phyloP scores from a whole-genome alignment of 2,797 vertebrate genomes.

The Smutsia gigantea region DNA sequence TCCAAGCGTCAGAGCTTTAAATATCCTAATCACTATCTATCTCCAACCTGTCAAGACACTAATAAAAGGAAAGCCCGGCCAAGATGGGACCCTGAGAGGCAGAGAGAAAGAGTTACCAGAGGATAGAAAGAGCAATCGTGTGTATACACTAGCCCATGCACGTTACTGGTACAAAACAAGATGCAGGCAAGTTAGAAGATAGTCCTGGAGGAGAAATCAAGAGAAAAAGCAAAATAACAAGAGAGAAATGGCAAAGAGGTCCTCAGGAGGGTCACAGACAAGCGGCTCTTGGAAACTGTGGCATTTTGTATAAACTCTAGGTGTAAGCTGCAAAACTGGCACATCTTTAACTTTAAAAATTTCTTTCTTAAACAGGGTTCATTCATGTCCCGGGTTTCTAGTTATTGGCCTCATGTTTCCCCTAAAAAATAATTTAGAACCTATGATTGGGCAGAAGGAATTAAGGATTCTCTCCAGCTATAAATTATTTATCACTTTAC shows the following conservation, averaged over 20 bases:
- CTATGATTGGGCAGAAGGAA: slow-evolving; percentile 72
- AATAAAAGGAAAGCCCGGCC: background rate
- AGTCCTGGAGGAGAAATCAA: background rate
- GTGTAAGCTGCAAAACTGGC: background rate
- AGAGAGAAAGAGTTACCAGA: background rate
- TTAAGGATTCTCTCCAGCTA: slow-evolving; percentile 79
- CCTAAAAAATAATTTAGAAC: slow-evolving; percentile 81
- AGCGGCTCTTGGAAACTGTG: background rate
- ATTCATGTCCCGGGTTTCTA: slow-evolving; percentile 77
- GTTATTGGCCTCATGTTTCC: slow-evolving; percentile 78
- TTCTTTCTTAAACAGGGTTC: slow-evolving; percentile 70
- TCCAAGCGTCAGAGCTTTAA: slow-evolving; percentile 1
- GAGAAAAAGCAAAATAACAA: background rate
- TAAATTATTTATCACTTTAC: slow-evolving; percentile 86
- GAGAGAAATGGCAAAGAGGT: background rate
- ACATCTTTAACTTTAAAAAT: slow-evolving; percentile 33
- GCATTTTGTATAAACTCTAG: slow-evolving; percentile 51
- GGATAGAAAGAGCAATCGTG: background rate
- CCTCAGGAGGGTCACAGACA: background rate
- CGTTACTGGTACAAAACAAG: background rate
- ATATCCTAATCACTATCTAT: slow-evolving; percentile 36
- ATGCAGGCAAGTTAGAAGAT: background rate
- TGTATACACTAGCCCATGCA: background rate
- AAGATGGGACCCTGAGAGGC: background rate
- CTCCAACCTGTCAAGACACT: background rate